Percentiles rank a stretch among this genome's conserved stretches.
phyloP scores from a whole-genome alignment of 2,797 vertebrate species.

The Peromyscus eremicus region DNA sequence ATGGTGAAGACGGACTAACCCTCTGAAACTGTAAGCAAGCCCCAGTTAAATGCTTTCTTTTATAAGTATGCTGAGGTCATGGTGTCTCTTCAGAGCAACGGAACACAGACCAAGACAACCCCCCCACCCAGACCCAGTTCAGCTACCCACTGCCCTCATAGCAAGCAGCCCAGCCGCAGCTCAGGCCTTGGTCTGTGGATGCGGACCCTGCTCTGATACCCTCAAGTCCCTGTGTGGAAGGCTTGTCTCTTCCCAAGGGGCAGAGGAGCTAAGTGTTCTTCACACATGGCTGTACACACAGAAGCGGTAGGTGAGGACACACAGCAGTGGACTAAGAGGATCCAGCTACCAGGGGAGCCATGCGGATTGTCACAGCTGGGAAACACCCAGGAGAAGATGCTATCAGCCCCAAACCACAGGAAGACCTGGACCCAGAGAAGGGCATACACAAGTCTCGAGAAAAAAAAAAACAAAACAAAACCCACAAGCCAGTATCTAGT shows the following conservation, averaged over 20 bases:
- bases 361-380: background rate
- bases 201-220: slow-evolving; percentile 75
- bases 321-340: background rate
- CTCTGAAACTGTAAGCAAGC: background rate
- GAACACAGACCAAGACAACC: background rate
- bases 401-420: background rate
- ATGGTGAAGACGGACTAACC: background rate
- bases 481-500: background rate
- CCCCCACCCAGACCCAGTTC: slow-evolving; percentile 34
- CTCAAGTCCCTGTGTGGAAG: slow-evolving; percentile 69
- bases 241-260: slow-evolving; percentile 74
- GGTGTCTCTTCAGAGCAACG: background rate
- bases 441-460: background rate
- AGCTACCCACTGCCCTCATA: background rate
- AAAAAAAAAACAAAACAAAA: too few relatives aligned
- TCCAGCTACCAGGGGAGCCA: background rate
- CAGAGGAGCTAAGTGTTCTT: background rate
- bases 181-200: slow-evolving; percentile 66
- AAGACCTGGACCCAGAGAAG: background rate
- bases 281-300: slow-evolving; percentile 79
- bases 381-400: background rate
- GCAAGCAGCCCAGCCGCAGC: slow-evolving; percentile 44
- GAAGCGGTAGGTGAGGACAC: slow-evolving; percentile 20
- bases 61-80: background rate
- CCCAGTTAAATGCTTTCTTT: background rate